Evolutionary conservation across 2,797 vertebrate genomes (phyloP).

Genomic region (Enteromius afrohamiltoni): DNA sequence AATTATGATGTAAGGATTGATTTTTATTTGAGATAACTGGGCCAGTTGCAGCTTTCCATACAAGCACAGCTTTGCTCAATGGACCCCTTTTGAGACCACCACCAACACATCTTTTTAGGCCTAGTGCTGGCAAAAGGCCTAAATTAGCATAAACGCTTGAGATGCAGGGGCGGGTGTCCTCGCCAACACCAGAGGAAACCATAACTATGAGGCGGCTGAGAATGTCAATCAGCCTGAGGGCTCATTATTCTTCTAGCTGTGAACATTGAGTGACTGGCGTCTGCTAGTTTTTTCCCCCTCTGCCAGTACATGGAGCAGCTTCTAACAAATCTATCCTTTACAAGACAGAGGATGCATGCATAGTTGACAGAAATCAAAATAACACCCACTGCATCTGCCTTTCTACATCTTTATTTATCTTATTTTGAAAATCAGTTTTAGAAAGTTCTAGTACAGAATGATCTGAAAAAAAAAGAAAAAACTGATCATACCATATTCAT

Average conservation of each 20-base stretch:
- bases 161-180: conserved; percentile 52
- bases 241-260: conserved; percentile 57
- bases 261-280: conserved; percentile 51
- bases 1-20: neutral
- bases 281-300: conserved; percentile 39
- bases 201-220: conserved; percentile 47
- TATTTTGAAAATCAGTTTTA: conserved; percentile 6
- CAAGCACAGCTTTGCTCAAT: conserved; percentile 44
- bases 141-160: conserved; percentile 58
- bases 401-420: conserved; percentile 25
- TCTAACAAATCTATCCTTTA: conserved; percentile 41
- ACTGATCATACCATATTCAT: neutral
- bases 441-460: neutral
- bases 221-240: conserved; percentile 59
- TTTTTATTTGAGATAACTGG: conserved; percentile 33
- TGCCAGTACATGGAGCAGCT: conserved; percentile 30
- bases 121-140: conserved; percentile 56
- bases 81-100: conserved; percentile 51
- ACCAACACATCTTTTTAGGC: conserved; percentile 39
- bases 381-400: neutral
- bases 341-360: conserved; percentile 26
- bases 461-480: neutral
- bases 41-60: neutral
- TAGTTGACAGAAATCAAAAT: conserved; percentile 29
- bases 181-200: conserved; percentile 51